phyloP scores from a whole-genome alignment of 2,113 vertebrate species.

The Paramormyrops kingsleyae region DNA sequence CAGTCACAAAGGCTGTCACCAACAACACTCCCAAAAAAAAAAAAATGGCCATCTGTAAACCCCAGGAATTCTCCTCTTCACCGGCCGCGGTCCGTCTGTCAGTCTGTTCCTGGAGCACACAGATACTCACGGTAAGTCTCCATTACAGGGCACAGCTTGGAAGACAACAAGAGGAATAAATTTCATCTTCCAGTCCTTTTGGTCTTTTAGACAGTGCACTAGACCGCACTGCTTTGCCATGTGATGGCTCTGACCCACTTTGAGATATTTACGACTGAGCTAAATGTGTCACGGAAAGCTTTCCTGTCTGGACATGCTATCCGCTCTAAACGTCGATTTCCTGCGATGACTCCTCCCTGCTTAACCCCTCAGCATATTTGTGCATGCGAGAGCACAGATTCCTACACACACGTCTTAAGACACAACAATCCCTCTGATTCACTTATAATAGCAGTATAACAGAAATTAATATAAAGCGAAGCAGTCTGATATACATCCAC shows the following conservation, averaged over 20 bases:
- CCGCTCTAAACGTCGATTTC: background rate
- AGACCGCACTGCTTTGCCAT: background rate
- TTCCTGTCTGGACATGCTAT: background rate
- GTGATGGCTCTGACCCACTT: background rate
- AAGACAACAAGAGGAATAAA: background rate
- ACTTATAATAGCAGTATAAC: background rate
- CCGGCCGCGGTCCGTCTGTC: slow-evolving; percentile 28
- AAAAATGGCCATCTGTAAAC: slow-evolving; percentile 35
- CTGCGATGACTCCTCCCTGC: background rate
- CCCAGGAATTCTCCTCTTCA: slow-evolving; percentile 14
- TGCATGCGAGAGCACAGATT: background rate
- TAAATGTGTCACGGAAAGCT: background rate
- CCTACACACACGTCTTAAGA: background rate
- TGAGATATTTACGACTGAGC: background rate
- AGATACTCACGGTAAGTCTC: background rate
- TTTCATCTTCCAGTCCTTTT: background rate
- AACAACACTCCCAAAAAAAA: slow-evolving; percentile 34
- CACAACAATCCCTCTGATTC: background rate
- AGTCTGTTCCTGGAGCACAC: slow-evolving; percentile 44
- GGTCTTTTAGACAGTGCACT: background rate
- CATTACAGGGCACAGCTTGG: background rate
- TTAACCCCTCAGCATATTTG: background rate
- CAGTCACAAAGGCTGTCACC: slow-evolving; percentile 50
- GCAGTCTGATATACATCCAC: background rate
- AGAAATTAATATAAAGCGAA: background rate